Evolutionary conservation across 92 coral and sea anemone genomes (phyloP).

Genomic region (Parazoanthus atlanticus): DNA sequence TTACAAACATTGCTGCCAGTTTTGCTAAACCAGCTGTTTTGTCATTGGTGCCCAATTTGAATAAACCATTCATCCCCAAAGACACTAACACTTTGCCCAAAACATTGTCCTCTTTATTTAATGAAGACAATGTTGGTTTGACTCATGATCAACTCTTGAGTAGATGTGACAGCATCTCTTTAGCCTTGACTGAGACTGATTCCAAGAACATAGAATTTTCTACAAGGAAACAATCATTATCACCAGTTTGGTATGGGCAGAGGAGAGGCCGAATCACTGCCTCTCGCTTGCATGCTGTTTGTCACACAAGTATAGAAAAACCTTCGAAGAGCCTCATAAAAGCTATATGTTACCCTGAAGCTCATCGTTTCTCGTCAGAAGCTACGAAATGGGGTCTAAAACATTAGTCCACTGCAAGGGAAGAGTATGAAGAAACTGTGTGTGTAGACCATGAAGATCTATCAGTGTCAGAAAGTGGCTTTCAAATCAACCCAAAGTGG

Average conservation of each 20-base stretch:
- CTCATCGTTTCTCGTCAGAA: too few species aligned
- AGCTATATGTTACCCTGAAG: too few species aligned
- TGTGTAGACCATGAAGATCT: too few species aligned
- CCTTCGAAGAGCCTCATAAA: too few species aligned
- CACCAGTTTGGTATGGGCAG: not conserved
- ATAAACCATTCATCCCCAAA: slow-evolving; percentile 37
- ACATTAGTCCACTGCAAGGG: too few species aligned
- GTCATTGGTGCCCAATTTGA: slow-evolving; percentile 43
- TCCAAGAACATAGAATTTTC: not conserved
- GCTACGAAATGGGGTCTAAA: too few species aligned
- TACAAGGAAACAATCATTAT: not conserved
- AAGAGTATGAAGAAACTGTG: too few species aligned
- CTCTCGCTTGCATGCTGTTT: too few species aligned
- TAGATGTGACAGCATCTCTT: slow-evolving; percentile 14
- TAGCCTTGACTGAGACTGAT: slow-evolving; percentile 4
- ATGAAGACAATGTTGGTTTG: slow-evolving; percentile 42
- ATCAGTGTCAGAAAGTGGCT: too few species aligned
- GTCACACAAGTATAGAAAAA: too few species aligned
- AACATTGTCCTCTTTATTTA: slow-evolving; percentile 9
- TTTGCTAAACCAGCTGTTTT: slow-evolving; percentile 42
- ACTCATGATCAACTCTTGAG: slow-evolving; percentile 12
- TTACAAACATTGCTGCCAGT: slow-evolving; percentile 26
- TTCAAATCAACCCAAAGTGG: too few species aligned
- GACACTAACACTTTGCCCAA: slow-evolving; percentile 35
- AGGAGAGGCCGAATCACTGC: too few species aligned